A percentile compares a stretch with the other conserved stretches of the same genome.
phyloP scores from a whole-genome alignment of 2,113 vertebrate species.

The Lophochroa leadbeateri region DNA sequence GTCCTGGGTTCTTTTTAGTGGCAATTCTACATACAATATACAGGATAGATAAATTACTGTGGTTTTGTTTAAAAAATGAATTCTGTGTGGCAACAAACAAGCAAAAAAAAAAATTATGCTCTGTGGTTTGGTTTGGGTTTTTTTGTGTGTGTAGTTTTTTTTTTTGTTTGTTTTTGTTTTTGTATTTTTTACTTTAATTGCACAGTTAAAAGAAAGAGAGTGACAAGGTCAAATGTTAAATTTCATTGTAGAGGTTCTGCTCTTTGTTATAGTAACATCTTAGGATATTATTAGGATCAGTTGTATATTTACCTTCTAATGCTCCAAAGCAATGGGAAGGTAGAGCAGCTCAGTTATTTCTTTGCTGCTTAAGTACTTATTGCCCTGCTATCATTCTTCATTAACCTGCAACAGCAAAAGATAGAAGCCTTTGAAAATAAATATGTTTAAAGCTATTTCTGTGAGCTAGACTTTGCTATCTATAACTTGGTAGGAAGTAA shows the following conservation, averaged over 20 bases:
- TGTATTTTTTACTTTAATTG: not conserved
- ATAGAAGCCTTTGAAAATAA: slow-evolving; percentile 61
- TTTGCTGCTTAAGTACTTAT: slow-evolving; percentile 54
- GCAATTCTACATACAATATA: slow-evolving; percentile 71
- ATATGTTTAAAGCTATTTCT: slow-evolving; percentile 59
- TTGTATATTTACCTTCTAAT: slow-evolving; percentile 41
- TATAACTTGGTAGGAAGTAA: slow-evolving; percentile 60
- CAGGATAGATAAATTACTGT: slow-evolving; percentile 71
- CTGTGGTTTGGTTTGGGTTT: not conserved
- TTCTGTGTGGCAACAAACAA: slow-evolving; percentile 35
- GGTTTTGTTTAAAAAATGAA: slow-evolving; percentile 67
- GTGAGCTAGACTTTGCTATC: slow-evolving; percentile 26
- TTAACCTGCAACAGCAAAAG: slow-evolving; percentile 51
- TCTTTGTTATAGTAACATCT: slow-evolving; percentile 21
- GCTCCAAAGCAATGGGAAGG: slow-evolving; percentile 41
- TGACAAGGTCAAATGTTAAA: slow-evolving; percentile 57
- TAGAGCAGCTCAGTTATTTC: slow-evolving; percentile 55
- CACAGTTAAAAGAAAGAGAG: slow-evolving; percentile 18
- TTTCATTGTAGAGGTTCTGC: slow-evolving; percentile 19
- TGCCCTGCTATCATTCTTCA: slow-evolving; percentile 51
- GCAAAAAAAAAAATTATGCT: not conserved
- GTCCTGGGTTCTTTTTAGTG: slow-evolving; percentile 79
- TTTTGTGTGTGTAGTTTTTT: not conserved
- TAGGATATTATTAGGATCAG: slow-evolving; percentile 13
- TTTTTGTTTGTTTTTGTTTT: no score